phyloP scores from a whole-genome alignment of 2,888 invertebrate genomes.

The Hirtodrosophila confusa region DNA sequence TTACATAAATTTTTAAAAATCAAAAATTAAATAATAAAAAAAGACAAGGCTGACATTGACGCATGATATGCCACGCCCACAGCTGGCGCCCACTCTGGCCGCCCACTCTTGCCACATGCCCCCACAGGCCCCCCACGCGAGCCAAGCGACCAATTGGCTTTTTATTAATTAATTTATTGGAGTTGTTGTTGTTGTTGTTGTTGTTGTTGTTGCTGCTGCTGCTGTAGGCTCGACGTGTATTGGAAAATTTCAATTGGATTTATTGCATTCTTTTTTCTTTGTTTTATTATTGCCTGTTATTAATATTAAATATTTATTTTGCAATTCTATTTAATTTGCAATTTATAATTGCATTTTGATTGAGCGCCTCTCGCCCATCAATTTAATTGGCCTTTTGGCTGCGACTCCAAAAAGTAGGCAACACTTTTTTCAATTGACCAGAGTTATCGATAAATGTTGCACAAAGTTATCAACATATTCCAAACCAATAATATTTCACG shows the following conservation, averaged over 20 bases:
- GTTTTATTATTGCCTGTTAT: constrained; percentile 41
- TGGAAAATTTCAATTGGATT: constrained; percentile 35
- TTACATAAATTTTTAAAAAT: constrained; percentile 67
- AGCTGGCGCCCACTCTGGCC: too few species aligned
- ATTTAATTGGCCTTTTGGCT: constrained; percentile 46
- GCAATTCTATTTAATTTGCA: constrained; percentile 75
- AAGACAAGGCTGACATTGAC: constrained; percentile 8
- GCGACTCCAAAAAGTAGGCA: constrained; percentile 24
- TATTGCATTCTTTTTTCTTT: constrained; percentile 29
- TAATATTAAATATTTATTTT: constrained; percentile 78
- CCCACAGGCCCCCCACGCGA: constrained; percentile 11
- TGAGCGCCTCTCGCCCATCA: constrained; percentile 40
- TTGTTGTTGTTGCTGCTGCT: too few species aligned
- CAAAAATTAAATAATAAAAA: constrained; percentile 71
- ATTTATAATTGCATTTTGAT: constrained; percentile 75
- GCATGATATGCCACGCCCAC: neutral
- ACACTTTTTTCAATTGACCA: constrained; percentile 22
- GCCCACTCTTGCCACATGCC: too few species aligned
- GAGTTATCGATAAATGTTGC: constrained; percentile 4
- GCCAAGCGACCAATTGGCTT: constrained; percentile 54
- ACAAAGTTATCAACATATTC: too few species aligned
- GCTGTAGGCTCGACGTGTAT: constrained; percentile 11
- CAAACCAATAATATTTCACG: too few species aligned
- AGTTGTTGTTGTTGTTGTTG: constrained; percentile 34
- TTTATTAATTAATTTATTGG: constrained; percentile 79